Evolutionary conservation across 2,888 invertebrate genomes (phyloP).

Genomic region (Trachelus iudaicus): DNA sequence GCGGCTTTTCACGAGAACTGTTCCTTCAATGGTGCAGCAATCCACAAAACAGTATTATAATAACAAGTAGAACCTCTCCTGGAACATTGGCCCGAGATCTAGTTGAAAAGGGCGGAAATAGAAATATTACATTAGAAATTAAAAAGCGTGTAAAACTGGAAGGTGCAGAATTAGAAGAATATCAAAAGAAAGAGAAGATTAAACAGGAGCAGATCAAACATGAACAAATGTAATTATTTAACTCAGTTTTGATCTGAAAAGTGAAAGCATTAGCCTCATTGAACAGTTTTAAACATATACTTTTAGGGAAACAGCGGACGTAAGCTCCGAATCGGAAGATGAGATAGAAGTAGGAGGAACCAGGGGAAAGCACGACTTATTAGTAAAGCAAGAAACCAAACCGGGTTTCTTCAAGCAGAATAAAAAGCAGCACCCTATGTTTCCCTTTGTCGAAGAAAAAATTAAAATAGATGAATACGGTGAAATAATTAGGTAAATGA

Average conservation of each 20-base stretch:
- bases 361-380: conserved; percentile 88
- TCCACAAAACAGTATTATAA: conserved; percentile 91
- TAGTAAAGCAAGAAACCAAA: conserved; percentile 80
- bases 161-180: conserved; percentile 82
- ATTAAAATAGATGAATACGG: conserved; percentile 96
- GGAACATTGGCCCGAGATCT: conserved; percentile 84
- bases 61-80: conserved; percentile 88
- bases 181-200: conserved; percentile 74
- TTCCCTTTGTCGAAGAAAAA: conserved; percentile 92
- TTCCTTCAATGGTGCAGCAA: conserved; percentile 95
- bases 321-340: conserved; percentile 85
- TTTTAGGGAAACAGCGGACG: conserved; percentile 74
- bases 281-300: conserved; percentile 6
- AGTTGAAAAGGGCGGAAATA: conserved; percentile 80
- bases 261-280: background rate
- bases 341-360: conserved; percentile 84
- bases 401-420: conserved; percentile 88
- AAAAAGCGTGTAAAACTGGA: conserved; percentile 79
- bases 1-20: conserved; percentile 93
- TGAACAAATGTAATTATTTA: conserved; percentile 59
- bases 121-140: conserved; percentile 78
- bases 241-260: background rate
- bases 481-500: conserved; percentile 81
- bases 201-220: conserved; percentile 66
- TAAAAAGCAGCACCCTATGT: conserved; percentile 96